Percentiles rank a stretch among this genome's conserved stretches.
phyloP scores from a whole-genome alignment of 2,888 invertebrate species.

The Caprella mutica region DNA sequence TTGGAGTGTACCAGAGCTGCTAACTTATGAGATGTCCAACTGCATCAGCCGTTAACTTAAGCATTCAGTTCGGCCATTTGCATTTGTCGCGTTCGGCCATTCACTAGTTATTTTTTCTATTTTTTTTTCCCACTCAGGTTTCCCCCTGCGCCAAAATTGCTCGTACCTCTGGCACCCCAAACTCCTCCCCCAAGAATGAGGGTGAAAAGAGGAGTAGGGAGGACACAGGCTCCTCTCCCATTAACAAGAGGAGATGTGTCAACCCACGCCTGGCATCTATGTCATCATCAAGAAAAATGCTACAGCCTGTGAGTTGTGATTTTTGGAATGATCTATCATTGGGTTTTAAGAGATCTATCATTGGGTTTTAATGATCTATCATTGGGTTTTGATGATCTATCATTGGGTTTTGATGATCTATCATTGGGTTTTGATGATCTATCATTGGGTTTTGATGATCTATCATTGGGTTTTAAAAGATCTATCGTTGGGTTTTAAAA shows the following conservation, averaged over 20 bases:
- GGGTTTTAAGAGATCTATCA: background rate
- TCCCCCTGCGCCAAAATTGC: slow-evolving; percentile 5
- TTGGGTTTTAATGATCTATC: background rate
- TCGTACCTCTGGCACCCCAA: too few species aligned
- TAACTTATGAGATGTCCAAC: too few species aligned
- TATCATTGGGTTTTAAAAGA: too few species aligned
- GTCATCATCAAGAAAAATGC: slow-evolving; percentile 24
- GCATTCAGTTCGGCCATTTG: too few species aligned
- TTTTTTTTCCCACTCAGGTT: background rate
- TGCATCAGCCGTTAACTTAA: too few species aligned
- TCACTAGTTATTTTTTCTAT: too few species aligned
- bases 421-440: background rate
- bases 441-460: background rate
- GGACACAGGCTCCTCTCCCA: slow-evolving; percentile 3
- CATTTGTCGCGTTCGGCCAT: too few species aligned
- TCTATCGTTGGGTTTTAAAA: too few species aligned
- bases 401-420: background rate
- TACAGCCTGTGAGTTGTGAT: slow-evolving; percentile 1
- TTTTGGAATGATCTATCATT: background rate
- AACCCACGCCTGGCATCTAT: slow-evolving; percentile 27
- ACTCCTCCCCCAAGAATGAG: too few species aligned
- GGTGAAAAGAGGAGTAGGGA: too few species aligned
- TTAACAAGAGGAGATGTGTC: slow-evolving; percentile 24
- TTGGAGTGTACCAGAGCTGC: too few species aligned
- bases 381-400: background rate